Evolutionary conservation across 2,888 invertebrate genomes (phyloP).

Genomic region (Bembecia ichneumoniformis): DNA sequence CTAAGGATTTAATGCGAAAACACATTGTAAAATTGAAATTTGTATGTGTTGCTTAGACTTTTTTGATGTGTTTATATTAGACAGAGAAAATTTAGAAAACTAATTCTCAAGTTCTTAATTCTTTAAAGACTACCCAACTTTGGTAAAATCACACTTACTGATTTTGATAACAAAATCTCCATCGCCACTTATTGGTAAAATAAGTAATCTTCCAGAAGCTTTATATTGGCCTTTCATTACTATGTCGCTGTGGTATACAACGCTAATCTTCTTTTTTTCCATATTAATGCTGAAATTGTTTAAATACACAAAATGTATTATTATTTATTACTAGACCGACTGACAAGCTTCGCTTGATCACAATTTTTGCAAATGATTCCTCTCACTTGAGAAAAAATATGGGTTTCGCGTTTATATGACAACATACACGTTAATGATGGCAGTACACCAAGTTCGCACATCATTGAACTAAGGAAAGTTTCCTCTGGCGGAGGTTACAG

Average conservation of each 20-base stretch:
- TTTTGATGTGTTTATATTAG: too few species aligned
- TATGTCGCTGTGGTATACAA: constrained; percentile 22
- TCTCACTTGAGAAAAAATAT: neutral
- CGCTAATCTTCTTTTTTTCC: constrained; percentile 25
- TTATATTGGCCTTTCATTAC: constrained; percentile 33
- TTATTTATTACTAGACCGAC: neutral
- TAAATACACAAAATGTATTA: constrained; percentile 1
- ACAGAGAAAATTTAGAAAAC: too few species aligned
- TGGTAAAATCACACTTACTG: constrained; percentile 22
- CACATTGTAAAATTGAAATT: too few species aligned
- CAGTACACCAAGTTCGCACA: too few species aligned
- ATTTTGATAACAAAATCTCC: constrained; percentile 33
- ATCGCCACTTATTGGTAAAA: constrained; percentile 49
- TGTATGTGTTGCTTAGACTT: too few species aligned
- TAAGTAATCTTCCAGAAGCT: constrained; percentile 39
- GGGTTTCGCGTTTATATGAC: too few species aligned
- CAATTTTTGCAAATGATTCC: neutral
- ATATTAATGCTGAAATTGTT: constrained; percentile 32
- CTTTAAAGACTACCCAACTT: too few species aligned
- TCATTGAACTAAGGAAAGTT: too few species aligned
- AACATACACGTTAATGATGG: too few species aligned
- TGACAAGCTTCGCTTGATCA: neutral
- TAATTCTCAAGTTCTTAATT: too few species aligned
- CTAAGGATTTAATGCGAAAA: too few species aligned
- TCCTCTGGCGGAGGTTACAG: too few species aligned